Evolutionary conservation across 2,888 invertebrate species (phyloP), one percentile per base, ranked within the genome.

Genomic region (Cerastis leucographa): DNA sequence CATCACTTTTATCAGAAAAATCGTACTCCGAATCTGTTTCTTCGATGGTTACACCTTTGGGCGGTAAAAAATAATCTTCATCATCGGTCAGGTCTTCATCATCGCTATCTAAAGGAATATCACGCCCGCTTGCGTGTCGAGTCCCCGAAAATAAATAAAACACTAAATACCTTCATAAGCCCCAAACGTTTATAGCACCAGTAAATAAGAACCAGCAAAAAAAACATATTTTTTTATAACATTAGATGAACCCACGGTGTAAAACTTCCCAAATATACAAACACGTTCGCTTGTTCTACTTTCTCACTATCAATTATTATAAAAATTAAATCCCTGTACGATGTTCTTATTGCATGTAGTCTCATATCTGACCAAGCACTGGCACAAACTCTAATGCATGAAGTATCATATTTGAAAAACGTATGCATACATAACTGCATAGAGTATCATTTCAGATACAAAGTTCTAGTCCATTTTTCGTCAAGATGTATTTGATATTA

Each of bases 51-150:
- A 71, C 56, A 65, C 62, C 49, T 69, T 56, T 67, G 35, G 71
- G 71, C n/a, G 64, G 78, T 71, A 71, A 70, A 35, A 0, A 0
- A 71, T 76, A 79, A 71, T 72, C 59, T 62, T 79, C 78, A 71
- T 79, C 71, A 76, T 76, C 71, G 44, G 78, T 67, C 46, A 79
- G 61, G 64, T 76, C 66, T 0, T 79, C 78, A 74, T 79, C 71
- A 64, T 76, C 68, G 59, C 78, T 76, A 70, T 67, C 49, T 74
- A 74, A 74, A 74, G 61, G 74, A 62, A 74, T 69, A 42, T 74
- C 59, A 61, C 74, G 69, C 49, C 69, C 74, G 61, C 69, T 49
- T 29, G 42, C 61, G 29, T 59, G 65, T 0, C 49, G 51, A 66
- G 72, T 76, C n/a, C 44, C 71, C 66, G 49, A 59, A 66, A 74